Percentiles rank a stretch among this genome's conserved stretches.
These are phyloP conservation scores for Meloidogyne exigua DNA, from an alignment of 1,140 invertebrate species.

Conservation along the genomic window DNA sequence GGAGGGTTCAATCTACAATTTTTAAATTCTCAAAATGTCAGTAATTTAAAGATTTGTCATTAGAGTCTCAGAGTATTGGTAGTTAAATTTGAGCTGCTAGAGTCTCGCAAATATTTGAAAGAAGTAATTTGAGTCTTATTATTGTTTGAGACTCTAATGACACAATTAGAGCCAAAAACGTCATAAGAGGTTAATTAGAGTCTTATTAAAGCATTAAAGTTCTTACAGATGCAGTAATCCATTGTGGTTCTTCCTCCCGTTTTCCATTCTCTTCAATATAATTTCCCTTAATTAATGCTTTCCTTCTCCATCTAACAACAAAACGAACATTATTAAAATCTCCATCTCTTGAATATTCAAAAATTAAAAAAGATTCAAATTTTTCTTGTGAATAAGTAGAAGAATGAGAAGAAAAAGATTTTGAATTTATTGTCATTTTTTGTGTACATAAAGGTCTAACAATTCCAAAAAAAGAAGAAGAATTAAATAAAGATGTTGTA, in stretches of 20 bases:
- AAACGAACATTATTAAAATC: not conserved
- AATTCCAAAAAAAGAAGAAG: conserved; percentile 2
- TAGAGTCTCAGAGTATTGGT: no score
- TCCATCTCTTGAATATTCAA: conserved; percentile 4
- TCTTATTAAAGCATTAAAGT: not conserved
- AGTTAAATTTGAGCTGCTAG: not conserved
- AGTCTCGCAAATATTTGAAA: not conserved
- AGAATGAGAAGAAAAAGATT: conserved; percentile 9
- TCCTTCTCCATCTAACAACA: conserved; percentile 47
- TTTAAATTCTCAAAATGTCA: no score
- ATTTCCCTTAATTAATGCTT: not conserved
- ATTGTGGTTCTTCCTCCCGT: conserved; percentile 41
- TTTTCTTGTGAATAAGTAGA: conserved; percentile 17
- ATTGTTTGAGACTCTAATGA: not conserved
- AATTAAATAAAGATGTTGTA: no score
- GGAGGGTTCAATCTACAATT: conserved; percentile 39
- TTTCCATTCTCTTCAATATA: not conserved
- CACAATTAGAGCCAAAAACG: no score
- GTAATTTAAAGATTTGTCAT: no score
- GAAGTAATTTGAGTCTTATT: not conserved
- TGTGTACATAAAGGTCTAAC: not conserved
- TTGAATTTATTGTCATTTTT: not conserved
- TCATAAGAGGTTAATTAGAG: not conserved
- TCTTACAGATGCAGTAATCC: conserved; percentile 49
- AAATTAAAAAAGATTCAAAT: conserved; percentile 3